phyloP scores from a whole-genome alignment of 1,140 invertebrate species.

The Neodiprion fabricii region DNA sequence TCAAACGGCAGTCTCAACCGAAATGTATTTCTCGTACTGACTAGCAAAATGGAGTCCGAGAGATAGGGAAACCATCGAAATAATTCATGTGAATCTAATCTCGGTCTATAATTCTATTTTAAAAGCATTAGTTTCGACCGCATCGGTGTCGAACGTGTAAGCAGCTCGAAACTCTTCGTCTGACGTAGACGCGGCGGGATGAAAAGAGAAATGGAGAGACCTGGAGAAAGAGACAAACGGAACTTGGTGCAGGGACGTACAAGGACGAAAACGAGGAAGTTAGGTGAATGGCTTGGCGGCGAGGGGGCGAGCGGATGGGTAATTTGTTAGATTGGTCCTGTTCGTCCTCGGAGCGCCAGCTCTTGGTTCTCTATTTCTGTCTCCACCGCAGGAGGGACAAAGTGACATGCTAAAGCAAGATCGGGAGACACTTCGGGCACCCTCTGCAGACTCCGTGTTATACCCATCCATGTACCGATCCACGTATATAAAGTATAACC shows the following conservation, averaged over 20 bases:
- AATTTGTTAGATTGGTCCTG: constrained; percentile 7
- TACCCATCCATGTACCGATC: too few relatives aligned
- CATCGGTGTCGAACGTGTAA: neutral
- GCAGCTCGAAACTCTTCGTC: too few relatives aligned
- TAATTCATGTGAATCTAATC: neutral
- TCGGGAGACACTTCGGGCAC: neutral
- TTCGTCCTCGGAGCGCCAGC: neutral
- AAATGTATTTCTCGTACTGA: neutral
- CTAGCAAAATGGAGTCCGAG: neutral
- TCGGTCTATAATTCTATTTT: neutral
- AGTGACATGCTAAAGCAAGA: neutral
- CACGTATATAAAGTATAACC: too few relatives aligned
- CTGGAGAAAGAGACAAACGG: neutral
- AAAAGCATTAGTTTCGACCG: neutral
- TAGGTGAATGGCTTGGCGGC: neutral
- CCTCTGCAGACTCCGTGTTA: too few relatives aligned
- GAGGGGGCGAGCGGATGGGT: constrained; percentile 3
- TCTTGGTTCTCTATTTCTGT: neutral
- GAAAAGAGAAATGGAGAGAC: neutral
- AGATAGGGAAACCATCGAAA: neutral
- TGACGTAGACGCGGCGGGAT: too few relatives aligned
- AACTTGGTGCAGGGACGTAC: neutral
- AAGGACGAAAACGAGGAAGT: neutral
- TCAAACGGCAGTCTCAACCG: neutral
- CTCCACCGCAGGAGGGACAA: neutral